Evolutionary conservation across 2,888 invertebrate species (phyloP).

Genomic region (Sinotaia quadrata): DNA sequence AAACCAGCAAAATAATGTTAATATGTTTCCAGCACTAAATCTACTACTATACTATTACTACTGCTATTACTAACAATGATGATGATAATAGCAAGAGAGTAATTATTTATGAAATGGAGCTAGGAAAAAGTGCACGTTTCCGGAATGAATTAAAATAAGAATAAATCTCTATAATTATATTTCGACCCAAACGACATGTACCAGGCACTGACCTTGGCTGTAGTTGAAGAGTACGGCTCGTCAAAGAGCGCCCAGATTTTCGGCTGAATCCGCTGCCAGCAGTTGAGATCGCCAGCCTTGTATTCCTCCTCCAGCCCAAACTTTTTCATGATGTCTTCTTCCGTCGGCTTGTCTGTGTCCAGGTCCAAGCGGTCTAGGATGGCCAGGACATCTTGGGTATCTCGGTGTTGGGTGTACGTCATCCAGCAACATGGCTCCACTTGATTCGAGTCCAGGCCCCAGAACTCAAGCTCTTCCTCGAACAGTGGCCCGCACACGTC

Average conservation of each 20-base stretch:
- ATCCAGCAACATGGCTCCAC: constrained; percentile 99
- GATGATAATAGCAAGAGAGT: too few species aligned
- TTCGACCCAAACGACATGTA: too few species aligned
- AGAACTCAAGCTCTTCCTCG: constrained; percentile 99
- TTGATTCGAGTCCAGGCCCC: constrained; percentile 99
- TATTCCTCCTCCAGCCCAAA: constrained; percentile 80
- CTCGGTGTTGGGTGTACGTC: constrained; percentile 91
- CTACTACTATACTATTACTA: too few species aligned
- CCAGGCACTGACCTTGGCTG: constrained; percentile 88
- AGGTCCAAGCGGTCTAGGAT: constrained; percentile 97
- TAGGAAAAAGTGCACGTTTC: too few species aligned
- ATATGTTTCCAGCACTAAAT: too few species aligned
- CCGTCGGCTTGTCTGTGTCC: constrained; percentile 96
- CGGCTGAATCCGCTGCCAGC: constrained; percentile 96
- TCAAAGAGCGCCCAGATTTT: constrained; percentile 99
- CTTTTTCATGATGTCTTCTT: constrained; percentile 97
- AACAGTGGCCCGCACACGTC: constrained; percentile 99
- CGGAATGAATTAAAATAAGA: too few species aligned
- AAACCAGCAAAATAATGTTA: too few species aligned
- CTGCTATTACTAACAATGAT: too few species aligned
- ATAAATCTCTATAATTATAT: too few species aligned
- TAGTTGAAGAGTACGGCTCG: constrained; percentile 98
- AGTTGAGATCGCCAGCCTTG: constrained; percentile 72
- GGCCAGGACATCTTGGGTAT: constrained; percentile 98
- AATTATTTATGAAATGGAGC: too few species aligned